Conservation (phyloP, 2,888 invertebrate genomes). For the Octodonta nipae region DNA sequence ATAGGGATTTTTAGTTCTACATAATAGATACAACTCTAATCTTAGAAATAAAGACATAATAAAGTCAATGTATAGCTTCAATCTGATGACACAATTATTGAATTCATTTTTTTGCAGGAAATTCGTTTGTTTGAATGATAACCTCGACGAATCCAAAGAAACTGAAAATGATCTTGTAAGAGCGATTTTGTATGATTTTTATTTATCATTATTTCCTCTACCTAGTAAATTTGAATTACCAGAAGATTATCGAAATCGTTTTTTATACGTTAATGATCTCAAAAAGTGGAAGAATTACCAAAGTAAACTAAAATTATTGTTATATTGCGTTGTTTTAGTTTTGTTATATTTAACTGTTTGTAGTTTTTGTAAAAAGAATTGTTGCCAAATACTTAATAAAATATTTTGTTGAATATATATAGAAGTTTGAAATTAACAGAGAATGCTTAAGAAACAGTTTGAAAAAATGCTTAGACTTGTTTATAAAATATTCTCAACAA, state of each 20-base stretch:
- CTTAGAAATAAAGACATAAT: neutral
- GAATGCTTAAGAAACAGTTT: neutral
- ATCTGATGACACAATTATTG: no score
- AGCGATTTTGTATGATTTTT: slow-evolving; percentile 60
- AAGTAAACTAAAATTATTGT: slow-evolving; percentile 25
- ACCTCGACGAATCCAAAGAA: slow-evolving; percentile 49
- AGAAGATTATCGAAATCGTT: slow-evolving; percentile 54
- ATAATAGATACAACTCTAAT: neutral
- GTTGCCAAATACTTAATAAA: slow-evolving; percentile 22
- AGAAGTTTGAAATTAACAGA: neutral
- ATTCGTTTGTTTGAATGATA: slow-evolving; percentile 70
- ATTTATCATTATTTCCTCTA: slow-evolving; percentile 56
- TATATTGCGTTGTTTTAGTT: slow-evolving; percentile 18
- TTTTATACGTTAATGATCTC: slow-evolving; percentile 44
- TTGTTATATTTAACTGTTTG: slow-evolving; percentile 20
- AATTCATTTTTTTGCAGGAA: slow-evolving; percentile 43
- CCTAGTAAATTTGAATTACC: slow-evolving; percentile 61
- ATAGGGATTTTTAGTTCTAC: slow-evolving; percentile 4
- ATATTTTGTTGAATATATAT: slow-evolving; percentile 16
- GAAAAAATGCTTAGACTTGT: neutral
- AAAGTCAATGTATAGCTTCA: no score
- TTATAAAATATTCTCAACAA: neutral
- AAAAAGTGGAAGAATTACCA: slow-evolving; percentile 41
- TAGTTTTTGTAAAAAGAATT: slow-evolving; percentile 22
- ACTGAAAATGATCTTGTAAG: slow-evolving; percentile 53